Percentiles rank a stretch among this genome's conserved stretches.
Evolutionary conservation across 2,888 invertebrate species (phyloP).

Genomic region (Eremobia ochroleuca): DNA sequence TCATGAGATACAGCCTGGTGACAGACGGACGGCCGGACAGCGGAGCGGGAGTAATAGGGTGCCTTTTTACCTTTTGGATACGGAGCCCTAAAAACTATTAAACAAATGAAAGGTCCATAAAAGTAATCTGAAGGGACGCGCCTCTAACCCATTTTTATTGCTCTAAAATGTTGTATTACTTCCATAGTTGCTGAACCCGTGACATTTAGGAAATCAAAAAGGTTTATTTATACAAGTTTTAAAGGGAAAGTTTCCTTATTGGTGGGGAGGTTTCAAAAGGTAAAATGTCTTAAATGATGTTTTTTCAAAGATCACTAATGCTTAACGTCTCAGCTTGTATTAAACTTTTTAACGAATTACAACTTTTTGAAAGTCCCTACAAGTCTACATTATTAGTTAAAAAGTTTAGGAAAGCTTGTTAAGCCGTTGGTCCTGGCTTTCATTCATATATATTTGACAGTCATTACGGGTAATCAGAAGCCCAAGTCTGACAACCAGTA

Average conservation of each 20-base stretch:
- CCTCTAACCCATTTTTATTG: conserved; percentile 14
- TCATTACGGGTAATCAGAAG: background rate
- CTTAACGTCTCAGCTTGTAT: background rate
- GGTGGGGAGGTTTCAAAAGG: background rate
- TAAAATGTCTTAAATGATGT: background rate
- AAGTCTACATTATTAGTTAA: background rate
- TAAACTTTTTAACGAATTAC: background rate
- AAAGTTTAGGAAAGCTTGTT: background rate
- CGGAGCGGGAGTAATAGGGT: too few relatives aligned
- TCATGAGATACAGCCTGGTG: too few relatives aligned
- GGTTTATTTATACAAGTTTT: background rate
- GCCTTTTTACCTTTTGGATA: too few relatives aligned
- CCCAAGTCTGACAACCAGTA: background rate
- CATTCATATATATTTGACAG: background rate
- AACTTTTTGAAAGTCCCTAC: background rate
- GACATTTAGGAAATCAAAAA: conserved; percentile 4
- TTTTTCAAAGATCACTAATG: background rate
- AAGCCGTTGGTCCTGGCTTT: background rate
- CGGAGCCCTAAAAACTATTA: conserved; percentile 31
- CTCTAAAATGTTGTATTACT: conserved; percentile 37
- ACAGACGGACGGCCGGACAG: too few relatives aligned
- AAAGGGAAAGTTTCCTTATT: background rate
- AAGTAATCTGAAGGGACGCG: conserved; percentile 31
- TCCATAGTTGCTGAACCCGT: conserved; percentile 17
- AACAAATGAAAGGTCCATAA: conserved; percentile 21